Conservation (phyloP, 2,797 vertebrate genomes). For the Eleutherodactylus coqui region DNA sequence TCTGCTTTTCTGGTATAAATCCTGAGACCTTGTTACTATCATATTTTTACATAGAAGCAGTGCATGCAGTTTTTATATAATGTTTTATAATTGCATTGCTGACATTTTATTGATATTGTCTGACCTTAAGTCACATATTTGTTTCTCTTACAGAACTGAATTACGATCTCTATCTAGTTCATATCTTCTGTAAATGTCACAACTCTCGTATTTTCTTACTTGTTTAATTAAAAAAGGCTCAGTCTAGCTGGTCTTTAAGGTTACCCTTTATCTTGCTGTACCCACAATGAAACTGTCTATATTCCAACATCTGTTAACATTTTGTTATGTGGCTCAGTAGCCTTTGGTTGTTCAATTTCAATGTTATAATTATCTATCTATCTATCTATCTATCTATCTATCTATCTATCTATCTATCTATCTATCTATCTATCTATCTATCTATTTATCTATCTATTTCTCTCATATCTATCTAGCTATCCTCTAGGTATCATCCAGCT, state of each 20-base stretch:
- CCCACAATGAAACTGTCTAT: neutral
- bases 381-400: too few species aligned
- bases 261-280: neutral
- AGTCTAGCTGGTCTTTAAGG: conserved; percentile 24
- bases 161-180: conserved; percentile 62
- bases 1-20: neutral
- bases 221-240: conserved; percentile 36
- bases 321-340: neutral
- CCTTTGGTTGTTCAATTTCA: too few species aligned
- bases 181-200: conserved; percentile 65
- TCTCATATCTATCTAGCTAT: too few species aligned
- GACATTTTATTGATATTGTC: conserved; percentile 66
- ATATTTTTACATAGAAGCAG: conserved; percentile 42
- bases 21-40: conserved; percentile 21
- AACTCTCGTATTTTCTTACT: conserved; percentile 44
- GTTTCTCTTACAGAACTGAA: conserved; percentile 65
- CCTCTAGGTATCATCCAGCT: too few species aligned
- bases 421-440: too few species aligned
- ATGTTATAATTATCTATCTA: too few species aligned
- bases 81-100: conserved; percentile 58
- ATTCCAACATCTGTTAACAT: neutral
- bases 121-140: conserved; percentile 67
- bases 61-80: conserved; percentile 45
- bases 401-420: too few species aligned
- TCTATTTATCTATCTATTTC: too few species aligned